phyloP scores from a whole-genome alignment of 2,888 invertebrate species.

The Fragum fragum region DNA sequence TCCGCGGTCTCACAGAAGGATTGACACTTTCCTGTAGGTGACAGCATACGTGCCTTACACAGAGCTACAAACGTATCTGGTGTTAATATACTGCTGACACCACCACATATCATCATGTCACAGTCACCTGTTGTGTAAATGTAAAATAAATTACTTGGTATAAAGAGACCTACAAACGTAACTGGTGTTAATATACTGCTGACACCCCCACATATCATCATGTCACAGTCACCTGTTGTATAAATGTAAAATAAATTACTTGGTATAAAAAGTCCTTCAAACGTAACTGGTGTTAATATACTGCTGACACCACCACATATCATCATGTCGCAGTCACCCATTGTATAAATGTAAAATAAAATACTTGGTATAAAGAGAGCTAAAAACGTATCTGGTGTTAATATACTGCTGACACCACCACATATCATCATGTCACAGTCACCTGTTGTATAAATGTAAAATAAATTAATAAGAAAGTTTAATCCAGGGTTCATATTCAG shows the following conservation, averaged over 20 bases:
- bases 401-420: conserved; percentile 77
- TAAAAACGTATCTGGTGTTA: conserved; percentile 70
- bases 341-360: conserved; percentile 43
- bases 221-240: too few species aligned
- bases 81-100: conserved; percentile 74
- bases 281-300: too few species aligned
- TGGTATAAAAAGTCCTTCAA: conserved; percentile 25
- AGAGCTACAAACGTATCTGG: conserved; percentile 72
- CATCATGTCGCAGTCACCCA: too few species aligned
- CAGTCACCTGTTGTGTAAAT: conserved; percentile 58
- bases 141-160: conserved; percentile 39
- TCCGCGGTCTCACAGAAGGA: conserved; percentile 73
- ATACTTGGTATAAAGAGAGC: too few species aligned
- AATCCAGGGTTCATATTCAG: too few species aligned
- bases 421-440: conserved; percentile 72
- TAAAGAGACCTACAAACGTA: too few species aligned
- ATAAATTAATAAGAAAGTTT: too few species aligned
- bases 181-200: too few species aligned
- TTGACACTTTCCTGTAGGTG: conserved; percentile 75
- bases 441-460: too few species aligned
- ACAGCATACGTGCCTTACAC: conserved; percentile 76
- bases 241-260: too few species aligned
- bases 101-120: conserved; percentile 74
- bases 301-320: too few species aligned
- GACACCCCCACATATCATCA: too few species aligned